Evolutionary conservation across 2,113 vertebrate species (phyloP).

Genomic region (Crypturellus undulatus): DNA sequence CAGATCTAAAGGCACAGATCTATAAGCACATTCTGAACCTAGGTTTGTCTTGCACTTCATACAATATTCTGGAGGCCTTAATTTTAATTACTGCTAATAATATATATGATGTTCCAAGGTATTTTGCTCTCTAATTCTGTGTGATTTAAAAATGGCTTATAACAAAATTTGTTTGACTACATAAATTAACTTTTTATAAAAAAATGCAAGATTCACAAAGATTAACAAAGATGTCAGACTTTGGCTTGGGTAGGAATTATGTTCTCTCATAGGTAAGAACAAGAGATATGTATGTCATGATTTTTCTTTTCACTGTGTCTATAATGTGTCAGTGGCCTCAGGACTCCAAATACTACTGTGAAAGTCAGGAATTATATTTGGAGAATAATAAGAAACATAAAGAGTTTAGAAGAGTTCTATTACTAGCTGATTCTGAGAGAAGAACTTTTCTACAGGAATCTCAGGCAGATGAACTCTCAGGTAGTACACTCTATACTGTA

Average conservation of each 20-base stretch:
- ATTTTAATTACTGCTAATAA: neutral
- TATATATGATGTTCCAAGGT: neutral
- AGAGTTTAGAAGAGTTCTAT: neutral
- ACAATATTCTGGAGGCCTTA: neutral
- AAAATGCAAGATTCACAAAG: no score
- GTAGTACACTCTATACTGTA: no score
- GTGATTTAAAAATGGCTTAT: neutral
- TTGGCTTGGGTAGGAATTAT: neutral
- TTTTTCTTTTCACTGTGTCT: neutral
- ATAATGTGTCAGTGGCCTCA: fast-evolving
- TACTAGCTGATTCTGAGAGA: neutral
- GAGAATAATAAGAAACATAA: neutral
- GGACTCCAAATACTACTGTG: neutral
- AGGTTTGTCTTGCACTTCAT: neutral
- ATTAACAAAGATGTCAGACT: no score
- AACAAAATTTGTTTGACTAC: neutral
- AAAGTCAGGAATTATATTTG: neutral
- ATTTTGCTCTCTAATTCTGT: neutral
- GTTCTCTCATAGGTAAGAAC: neutral
- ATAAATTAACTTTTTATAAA: neutral
- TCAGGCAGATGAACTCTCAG: neutral
- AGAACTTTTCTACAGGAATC: neutral
- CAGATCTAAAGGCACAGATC: neutral
- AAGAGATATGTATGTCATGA: neutral
- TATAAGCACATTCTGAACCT: neutral